Evolutionary conservation across 2,888 invertebrate species (phyloP), one percentile per base, ranked within the genome.

Genomic region (Strigamia crassipes): DNA sequence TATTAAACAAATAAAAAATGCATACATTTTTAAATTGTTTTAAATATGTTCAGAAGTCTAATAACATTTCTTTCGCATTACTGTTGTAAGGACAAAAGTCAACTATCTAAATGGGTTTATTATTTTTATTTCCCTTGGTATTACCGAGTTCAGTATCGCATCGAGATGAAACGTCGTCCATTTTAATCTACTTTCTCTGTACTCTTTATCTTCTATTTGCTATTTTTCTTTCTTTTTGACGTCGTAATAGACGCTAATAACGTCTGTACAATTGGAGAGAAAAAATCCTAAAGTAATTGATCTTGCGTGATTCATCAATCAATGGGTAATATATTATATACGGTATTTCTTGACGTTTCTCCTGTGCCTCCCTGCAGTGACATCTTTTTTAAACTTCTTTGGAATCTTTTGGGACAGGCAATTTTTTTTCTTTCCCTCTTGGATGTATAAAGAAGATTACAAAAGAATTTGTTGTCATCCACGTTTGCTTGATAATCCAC

Each of bases 401-500:
- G 15, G 6, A 73, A 73, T 73, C 73, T 73, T 73, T 31, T 73
- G 73, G 73, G 73, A 73, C 73, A 73, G 31, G 13, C 73, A 27
- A 73, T 73, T 73, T 31, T 73, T 66, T 73, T 27, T 31, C 27
- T 66, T 73, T 27, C 13, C 27, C 1, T 38, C 38, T 73, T 31
- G 73, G 31, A 31, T 31, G 27, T n/a, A 27, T 51, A 31, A 73
- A 73, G 73, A 27, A 73, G 73, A 27, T 73, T 73, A 73, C 73
- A 73, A 73, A 73, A 23, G 73, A 73, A 73, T 73, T 73, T 73
- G 73, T 73, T 73, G 73, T 73, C 73, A 73, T 73, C 73, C 73
- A n/a, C 73, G 73, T 73, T 73, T 73, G 73, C 31, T 73, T 73
- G 73, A 73, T 73, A 73, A 73, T 73, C 73, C 73, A 27, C 27